Evolutionary conservation across 2,113 vertebrate genomes (phyloP).

Genomic region (Varanus salvator): DNA sequence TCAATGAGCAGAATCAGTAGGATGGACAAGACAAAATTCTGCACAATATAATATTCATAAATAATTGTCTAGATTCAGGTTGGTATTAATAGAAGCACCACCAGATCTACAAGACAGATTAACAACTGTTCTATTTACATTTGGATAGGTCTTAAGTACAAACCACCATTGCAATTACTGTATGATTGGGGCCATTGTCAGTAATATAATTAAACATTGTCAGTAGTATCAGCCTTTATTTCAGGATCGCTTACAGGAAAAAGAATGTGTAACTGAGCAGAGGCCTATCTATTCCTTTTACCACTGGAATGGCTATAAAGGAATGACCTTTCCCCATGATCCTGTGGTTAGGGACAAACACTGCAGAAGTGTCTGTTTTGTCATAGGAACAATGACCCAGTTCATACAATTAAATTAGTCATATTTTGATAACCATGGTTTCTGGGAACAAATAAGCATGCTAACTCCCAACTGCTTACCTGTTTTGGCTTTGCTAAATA

Average conservation of each 20-base stretch:
- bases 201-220: no score
- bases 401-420: no score
- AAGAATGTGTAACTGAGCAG: not conserved
- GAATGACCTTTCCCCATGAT: not conserved
- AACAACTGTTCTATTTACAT: not conserved
- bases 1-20: conserved; percentile 63
- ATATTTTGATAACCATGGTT: no score
- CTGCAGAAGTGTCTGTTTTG: not conserved
- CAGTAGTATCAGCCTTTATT: not conserved
- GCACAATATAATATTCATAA: conserved; percentile 61
- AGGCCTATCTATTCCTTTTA: accelerated
- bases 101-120: conserved; percentile 51
- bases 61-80: conserved; percentile 55
- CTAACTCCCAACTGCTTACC: no score
- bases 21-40: conserved; percentile 56
- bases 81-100: conserved; percentile 42
- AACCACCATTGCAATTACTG: not conserved
- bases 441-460: no score
- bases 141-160: not conserved
- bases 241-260: not conserved
- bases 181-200: not conserved
- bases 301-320: not conserved
- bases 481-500: no score
- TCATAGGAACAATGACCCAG: not conserved
- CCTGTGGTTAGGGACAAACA: not conserved